Conservation (phyloP, 2,113 vertebrate species). For the Pipra filicauda region DNA sequence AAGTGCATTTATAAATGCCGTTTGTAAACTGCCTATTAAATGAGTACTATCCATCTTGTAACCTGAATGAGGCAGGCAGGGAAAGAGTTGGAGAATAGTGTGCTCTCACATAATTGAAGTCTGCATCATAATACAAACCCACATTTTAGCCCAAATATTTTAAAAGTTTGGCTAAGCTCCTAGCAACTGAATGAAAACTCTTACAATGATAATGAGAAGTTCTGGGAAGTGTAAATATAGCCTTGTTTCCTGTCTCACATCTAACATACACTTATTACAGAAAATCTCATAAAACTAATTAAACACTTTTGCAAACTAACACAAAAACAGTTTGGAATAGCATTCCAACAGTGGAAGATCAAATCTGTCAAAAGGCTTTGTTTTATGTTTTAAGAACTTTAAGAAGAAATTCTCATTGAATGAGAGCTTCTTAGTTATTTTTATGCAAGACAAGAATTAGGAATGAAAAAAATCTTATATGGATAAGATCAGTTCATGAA, state of each 20-base stretch:
- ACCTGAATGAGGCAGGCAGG: neutral
- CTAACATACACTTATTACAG: neutral
- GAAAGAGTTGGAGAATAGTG: neutral
- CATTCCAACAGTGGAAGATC: neutral
- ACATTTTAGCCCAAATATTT: constrained; percentile 19
- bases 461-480: neutral
- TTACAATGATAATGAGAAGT: neutral
- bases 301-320: neutral
- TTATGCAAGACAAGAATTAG: neutral
- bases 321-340: constrained; percentile 15
- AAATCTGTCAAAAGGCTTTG: constrained; percentile 15
- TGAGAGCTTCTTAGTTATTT: constrained; percentile 30
- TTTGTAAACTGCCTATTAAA: neutral
- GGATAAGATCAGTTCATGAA: neutral
- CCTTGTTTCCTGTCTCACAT: neutral
- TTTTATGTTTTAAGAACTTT: constrained; percentile 34
- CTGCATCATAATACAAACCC: neutral
- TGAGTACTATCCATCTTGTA: neutral
- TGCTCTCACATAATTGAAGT: neutral
- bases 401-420: constrained; percentile 36
- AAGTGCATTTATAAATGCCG: neutral
- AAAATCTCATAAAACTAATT: constrained; percentile 16
- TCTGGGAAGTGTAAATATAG: constrained; percentile 13
- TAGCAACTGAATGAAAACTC: constrained; percentile 13
- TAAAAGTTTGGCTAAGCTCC: constrained; percentile 10